phyloP scores from a whole-genome alignment of 2,888 invertebrate genomes.

The Cryptus viduatorius region DNA sequence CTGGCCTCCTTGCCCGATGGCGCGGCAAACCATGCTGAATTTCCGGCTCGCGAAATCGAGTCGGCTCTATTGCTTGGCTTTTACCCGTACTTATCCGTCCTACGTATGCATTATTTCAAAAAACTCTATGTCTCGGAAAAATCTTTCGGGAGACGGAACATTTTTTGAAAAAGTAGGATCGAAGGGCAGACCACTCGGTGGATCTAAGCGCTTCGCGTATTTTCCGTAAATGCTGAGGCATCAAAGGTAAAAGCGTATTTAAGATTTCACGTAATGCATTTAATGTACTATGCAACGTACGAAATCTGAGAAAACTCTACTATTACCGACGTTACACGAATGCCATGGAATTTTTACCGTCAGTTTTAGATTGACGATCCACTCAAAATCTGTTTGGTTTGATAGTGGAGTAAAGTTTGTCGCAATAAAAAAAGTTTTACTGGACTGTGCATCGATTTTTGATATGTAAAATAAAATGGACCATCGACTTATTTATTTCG shows the following conservation, averaged over 20 bases:
- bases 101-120: constrained; percentile 43
- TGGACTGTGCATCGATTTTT: no score
- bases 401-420: no score
- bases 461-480: no score
- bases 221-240: not conserved
- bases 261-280: not conserved
- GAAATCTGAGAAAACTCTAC: not conserved
- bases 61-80: constrained; percentile 33
- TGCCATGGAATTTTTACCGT: not conserved
- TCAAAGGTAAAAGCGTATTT: not conserved
- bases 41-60: constrained; percentile 54
- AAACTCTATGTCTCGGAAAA: constrained; percentile 26
- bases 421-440: no score
- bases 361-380: no score
- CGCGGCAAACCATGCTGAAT: constrained; percentile 60
- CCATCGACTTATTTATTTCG: not conserved
- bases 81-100: constrained; percentile 7
- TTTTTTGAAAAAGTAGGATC: not conserved
- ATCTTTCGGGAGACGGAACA: not conserved
- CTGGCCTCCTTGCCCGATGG: constrained; percentile 67
- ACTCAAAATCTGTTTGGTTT: no score
- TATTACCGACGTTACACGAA: not conserved
- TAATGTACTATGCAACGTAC: not conserved
- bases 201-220: not conserved
- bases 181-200: not conserved